Base-by-base conservation (phyloP, 92 coral and sea anemone genomes). In the Parazoanthus darwini region DNA sequence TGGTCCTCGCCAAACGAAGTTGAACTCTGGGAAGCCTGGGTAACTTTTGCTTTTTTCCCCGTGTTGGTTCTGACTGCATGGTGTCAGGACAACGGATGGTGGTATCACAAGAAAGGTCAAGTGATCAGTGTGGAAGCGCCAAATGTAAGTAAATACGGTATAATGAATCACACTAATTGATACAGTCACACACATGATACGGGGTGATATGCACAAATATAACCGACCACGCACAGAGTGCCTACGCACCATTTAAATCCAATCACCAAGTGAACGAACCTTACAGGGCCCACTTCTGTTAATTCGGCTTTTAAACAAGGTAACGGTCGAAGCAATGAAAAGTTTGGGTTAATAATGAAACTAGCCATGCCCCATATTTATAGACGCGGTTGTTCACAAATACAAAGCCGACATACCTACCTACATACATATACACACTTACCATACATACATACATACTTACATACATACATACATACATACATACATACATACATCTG, bases 11-110 rank as follows among this genome's bases (percentile, higher is more conserved):
- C 98, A 23, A 88, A 92, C 70, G 96, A 91, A 23, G 89, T 95
- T 15, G 94, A 95, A 78, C 82, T 93, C 4, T 95, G 98, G 98
- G 98, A 95, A 88, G 98, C 98, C 5, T 89, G 94, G 82, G 84
- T 92, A 35, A 95, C 98, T 0, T 87, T 95, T 0, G 90, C 91
- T 25, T 95, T 95, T 72, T 95, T 95, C 56, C 98, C 98, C 37
- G 79, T 92, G 16, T 87, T 95, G 42, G 98, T 95, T 5, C 46
- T 95, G 38, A 95, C 93, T 4, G 87, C 98, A 7, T 95, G 98
- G 98, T 95, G 98, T 76, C 96, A 93, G 77, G 98, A 95, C 43
- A 90, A 95, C 50, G 96, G 98, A 3, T 95, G 98, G 98, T 95
- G 98, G 98, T 84, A 84, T 5, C 90, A 87, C 16, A 89, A 75